These are phyloP conservation scores for Heterodera filipjevi DNA, from an alignment of 2,888 invertebrate species.

Conservation along the genomic window DNA sequence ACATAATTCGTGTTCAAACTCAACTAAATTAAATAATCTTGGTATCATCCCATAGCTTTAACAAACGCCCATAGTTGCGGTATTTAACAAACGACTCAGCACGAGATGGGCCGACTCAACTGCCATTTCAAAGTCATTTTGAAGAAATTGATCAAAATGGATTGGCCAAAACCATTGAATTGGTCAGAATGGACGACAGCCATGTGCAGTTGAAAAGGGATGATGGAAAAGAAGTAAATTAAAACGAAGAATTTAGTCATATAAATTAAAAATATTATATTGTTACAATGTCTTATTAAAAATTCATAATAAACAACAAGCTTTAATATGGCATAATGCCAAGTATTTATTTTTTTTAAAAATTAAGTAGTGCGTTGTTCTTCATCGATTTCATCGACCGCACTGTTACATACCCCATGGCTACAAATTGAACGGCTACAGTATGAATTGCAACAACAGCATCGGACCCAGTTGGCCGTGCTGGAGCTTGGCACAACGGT, in stretches of 20 bases:
- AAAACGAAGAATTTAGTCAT: too few relatives aligned
- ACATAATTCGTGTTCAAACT: too few relatives aligned
- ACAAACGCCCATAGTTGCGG: too few relatives aligned
- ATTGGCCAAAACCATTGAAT: not conserved
- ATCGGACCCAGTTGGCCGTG: slow-evolving; percentile 24
- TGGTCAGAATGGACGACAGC: slow-evolving; percentile 21
- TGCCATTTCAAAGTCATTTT: not conserved
- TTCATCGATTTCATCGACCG: slow-evolving; percentile 48
- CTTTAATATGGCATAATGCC: not conserved
- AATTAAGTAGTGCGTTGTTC: slow-evolving; percentile 48
- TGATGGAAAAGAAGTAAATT: slow-evolving; percentile 3
- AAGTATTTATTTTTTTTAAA: not conserved
- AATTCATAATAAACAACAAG: too few relatives aligned
- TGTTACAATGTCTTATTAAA: too few relatives aligned
- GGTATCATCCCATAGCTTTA: too few relatives aligned
- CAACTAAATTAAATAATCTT: too few relatives aligned
- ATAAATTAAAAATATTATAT: too few relatives aligned
- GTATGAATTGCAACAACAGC: slow-evolving; percentile 41
- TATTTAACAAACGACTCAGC: too few relatives aligned
- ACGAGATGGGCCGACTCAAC: not conserved
- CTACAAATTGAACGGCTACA: slow-evolving; percentile 61
- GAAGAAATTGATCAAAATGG: not conserved
- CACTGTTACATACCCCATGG: slow-evolving; percentile 57
- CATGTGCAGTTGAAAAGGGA: slow-evolving; percentile 22
- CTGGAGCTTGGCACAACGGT: slow-evolving; percentile 11